Evolutionary conservation across 2,888 invertebrate species (phyloP), one percentile per base, ranked within the genome.

Genomic region (Tuberolachnus salignus): DNA sequence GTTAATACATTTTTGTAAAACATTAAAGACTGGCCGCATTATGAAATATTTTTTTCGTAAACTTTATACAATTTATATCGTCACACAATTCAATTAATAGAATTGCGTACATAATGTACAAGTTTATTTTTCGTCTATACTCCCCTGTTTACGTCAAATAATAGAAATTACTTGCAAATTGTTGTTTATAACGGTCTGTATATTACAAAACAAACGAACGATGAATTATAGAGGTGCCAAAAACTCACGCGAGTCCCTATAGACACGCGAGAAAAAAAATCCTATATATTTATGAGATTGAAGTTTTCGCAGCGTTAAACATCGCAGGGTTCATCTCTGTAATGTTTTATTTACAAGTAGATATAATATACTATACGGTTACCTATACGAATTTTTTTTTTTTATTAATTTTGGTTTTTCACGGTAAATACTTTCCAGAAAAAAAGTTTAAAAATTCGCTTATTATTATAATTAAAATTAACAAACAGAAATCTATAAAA

Each of bases 221-320:
- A 46, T 72, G n/a, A 51, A 61, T 49, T 57, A 67, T 66, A 23
- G 1, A 34, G 34, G 51, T 63, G 61, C 21, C 61, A 73, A 72
- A 63, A 42, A 42, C 21, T 34, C 3, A 3, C 6, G 34, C 34
- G 4, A 34, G 34, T 61, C 61, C 72, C 61, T 34, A 6, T 49
- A 61, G 61, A 34, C 34, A 34, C 34, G 34, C 34, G 34, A 51
- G 1, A 61, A 3, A 16, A 51, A 73, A 49, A 72, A 72, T 34
- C 49, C 19, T 61, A 51, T 72, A 51, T 51, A 73, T 73, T 61
- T 63, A 73, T 73, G 72, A 61, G 34, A 61, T 21, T 63, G 21
- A 51, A 61, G 42, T 63, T 61, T 63, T 63, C 21, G 49, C 34
- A 34, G 34, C 49, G 19, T 34, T 61, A 51, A 34, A 51, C 19